Base-by-base conservation (phyloP, 64 coral and sea anemone species). In the Orbicella faveolata region DNA sequence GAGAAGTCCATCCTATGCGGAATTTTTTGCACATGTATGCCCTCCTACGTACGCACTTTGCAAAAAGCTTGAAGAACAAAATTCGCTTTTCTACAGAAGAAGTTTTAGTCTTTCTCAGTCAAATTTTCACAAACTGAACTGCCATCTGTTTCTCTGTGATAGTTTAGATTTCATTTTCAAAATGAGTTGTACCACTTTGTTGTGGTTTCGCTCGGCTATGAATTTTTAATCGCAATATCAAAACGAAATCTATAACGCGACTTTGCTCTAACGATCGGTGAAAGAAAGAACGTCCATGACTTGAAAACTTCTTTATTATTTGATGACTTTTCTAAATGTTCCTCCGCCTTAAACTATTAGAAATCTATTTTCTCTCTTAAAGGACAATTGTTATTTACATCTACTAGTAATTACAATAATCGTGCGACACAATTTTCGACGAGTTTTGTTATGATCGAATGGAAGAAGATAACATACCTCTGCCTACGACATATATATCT, bases 171-270 rank as follows among this genome's bases (percentile, higher is more conserved):
- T 73, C 23, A 26, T 85, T 51, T 48, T 73, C 36, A 52, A 21
- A 72, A 25, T 21, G 64, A 72, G 37, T 30, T 72, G 36, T 26
- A 3, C n/a, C 19, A 44, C 39, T 70, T 85, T 85, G 36, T 73
- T 85, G 44, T 70, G 65, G 82, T 85, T 72, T 81, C 79, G 70
- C 16, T 76, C 63, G 44, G 63, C 82, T 37, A 85, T 85, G 6
- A 55, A 85, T 85, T 51, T 85, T 85, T 85, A 51, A 70, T 72
- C 39, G 68, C 61, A 85, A 85, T 85, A 72, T 85, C 64, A 85
- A 73, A 85, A 85, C 15, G 23, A 72, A 52, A 85, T 16, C 21
- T 30, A 30, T 30, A 30, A 30, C 30, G 30, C 30, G 30, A 30
- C 30, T 70, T n/a, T 23, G 67, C 67, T 20, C 25, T 23, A 25